Evolutionary conservation across 2,888 invertebrate species (phyloP).

Genomic region (Tipula lateralis): DNA sequence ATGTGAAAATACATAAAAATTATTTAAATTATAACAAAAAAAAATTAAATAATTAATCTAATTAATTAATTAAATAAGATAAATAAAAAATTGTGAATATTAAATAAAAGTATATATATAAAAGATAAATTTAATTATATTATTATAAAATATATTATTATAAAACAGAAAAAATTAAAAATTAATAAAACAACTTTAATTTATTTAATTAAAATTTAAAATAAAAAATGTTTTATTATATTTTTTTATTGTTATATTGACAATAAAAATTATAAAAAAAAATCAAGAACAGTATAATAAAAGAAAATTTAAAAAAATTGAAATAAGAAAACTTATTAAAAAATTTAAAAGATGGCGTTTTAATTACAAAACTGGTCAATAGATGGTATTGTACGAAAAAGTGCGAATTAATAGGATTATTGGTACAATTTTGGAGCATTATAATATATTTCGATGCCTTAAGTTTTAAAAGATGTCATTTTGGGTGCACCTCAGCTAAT

Average conservation of each 20-base stretch:
- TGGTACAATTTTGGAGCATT: too few relatives aligned
- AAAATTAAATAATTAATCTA: background rate
- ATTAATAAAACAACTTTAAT: background rate
- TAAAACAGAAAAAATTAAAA: background rate
- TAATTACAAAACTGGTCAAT: background rate
- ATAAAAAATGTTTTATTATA: background rate
- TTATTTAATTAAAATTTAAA: background rate
- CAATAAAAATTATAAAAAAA: conserved; percentile 11
- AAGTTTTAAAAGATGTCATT: too few relatives aligned
- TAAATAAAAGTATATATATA: background rate
- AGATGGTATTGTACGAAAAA: background rate
- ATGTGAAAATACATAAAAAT: background rate
- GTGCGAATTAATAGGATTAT: too few relatives aligned
- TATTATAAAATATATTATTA: background rate
- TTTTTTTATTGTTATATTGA: conserved; percentile 14
- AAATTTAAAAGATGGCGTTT: background rate
- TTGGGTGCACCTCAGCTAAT: too few relatives aligned
- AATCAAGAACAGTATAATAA: background rate
- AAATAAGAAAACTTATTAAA: background rate
- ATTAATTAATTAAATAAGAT: conserved; percentile 12
- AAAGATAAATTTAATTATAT: background rate
- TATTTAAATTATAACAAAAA: background rate
- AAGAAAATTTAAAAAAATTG: background rate
- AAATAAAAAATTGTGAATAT: conserved; percentile 3
- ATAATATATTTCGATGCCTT: too few relatives aligned